These are phyloP conservation scores for Setophaga coronata DNA, from an alignment of 2,113 vertebrate species.

Conservation along the genomic window DNA sequence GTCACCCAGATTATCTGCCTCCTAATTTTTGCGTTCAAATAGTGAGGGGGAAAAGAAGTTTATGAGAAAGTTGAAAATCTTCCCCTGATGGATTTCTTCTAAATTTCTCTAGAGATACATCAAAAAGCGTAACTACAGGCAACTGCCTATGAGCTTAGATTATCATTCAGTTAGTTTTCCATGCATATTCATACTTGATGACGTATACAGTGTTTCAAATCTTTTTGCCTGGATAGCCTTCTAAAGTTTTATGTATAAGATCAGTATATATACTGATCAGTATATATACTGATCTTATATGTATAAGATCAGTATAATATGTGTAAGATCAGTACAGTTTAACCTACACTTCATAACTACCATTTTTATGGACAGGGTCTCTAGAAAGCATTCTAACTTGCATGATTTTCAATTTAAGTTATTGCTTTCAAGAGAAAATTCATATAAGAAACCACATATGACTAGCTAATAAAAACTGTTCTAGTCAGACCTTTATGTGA, in stretches of 20 bases:
- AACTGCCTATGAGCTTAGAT: background rate
- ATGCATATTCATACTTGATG: background rate
- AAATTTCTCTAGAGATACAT: background rate
- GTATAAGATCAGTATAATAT: too few species aligned
- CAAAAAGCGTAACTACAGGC: background rate
- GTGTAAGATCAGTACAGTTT: background rate
- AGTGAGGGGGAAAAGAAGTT: accelerated
- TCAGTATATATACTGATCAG: too few species aligned
- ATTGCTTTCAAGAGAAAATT: background rate
- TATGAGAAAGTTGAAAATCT: background rate
- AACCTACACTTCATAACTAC: background rate
- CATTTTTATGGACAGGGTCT: background rate
- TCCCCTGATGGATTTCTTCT: background rate
- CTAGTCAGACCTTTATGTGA: background rate
- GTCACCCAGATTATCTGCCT: background rate
- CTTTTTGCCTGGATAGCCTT: background rate
- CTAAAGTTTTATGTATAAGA: background rate
- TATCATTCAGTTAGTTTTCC: background rate
- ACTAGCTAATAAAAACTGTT: background rate
- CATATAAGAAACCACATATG: background rate
- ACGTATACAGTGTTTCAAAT: background rate
- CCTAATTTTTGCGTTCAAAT: background rate
- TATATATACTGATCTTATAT: too few species aligned
- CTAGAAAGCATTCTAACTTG: background rate
- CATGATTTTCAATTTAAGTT: background rate